Conservation (phyloP, 2,113 vertebrate genomes). For the Trachemys scripta region DNA sequence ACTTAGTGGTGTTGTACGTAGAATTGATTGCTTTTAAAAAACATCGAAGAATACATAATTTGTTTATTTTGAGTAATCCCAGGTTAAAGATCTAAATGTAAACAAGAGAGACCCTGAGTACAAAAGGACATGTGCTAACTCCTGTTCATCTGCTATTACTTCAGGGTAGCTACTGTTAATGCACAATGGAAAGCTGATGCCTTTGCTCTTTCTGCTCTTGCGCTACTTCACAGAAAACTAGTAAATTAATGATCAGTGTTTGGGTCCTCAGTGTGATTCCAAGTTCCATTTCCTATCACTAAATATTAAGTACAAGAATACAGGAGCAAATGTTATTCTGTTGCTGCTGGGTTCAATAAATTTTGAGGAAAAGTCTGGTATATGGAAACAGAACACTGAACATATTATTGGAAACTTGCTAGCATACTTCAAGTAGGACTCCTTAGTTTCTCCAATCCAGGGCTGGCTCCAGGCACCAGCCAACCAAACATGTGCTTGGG, state of each 20-base stretch:
- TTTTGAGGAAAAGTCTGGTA: neutral
- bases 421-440: neutral
- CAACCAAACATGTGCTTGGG: no score
- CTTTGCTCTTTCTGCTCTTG: neutral
- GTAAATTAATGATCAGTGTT: conserved; percentile 44
- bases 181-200: conserved; percentile 31
- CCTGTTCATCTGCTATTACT: neutral
- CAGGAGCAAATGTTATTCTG: neutral
- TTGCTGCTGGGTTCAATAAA: neutral
- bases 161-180: neutral
- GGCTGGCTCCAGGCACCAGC: no score
- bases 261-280: neutral
- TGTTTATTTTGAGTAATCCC: neutral
- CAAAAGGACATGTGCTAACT: neutral
- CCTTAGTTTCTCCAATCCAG: neutral
- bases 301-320: neutral
- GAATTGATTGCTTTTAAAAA: neutral
- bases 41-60: neutral
- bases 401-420: neutral
- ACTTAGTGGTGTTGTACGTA: neutral
- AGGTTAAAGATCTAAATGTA: neutral
- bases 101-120: neutral
- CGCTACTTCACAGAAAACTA: conserved; percentile 31
- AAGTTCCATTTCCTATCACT: conserved; percentile 27
- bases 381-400: neutral